These are phyloP conservation scores for Platysternon megacephalum DNA, from an alignment of 2,113 vertebrate species.

Conservation along the genomic window DNA sequence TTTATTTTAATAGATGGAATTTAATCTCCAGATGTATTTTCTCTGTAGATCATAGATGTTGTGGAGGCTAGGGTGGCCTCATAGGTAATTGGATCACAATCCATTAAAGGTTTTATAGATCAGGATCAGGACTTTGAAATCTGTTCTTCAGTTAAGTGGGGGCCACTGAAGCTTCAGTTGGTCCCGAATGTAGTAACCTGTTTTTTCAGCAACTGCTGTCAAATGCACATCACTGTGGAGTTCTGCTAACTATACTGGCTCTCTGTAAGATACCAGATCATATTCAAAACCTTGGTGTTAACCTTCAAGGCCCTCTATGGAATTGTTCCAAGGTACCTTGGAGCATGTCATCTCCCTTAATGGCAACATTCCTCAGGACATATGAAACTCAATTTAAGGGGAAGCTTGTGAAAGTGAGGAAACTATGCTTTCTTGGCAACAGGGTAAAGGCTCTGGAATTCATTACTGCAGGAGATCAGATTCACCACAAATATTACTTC, in stretches of 20 bases:
- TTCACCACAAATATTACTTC: not conserved
- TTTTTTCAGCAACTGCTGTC: not conserved
- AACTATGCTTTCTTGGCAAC: not conserved
- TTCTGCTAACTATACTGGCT: not conserved
- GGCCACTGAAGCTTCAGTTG: not conserved
- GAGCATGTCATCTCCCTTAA: not conserved
- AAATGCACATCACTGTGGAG: not conserved
- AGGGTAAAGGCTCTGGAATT: not conserved
- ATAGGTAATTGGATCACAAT: rapidly evolving
- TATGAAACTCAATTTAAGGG: rapidly evolving
- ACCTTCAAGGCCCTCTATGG: not conserved
- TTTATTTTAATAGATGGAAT: not conserved
- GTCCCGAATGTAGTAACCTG: not conserved
- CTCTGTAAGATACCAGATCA: not conserved
- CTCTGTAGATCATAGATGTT: not conserved
- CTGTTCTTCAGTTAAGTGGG: not conserved
- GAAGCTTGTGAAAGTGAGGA: not conserved
- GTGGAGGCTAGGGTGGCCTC: not conserved
- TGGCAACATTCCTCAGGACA: not conserved
- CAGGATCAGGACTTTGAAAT: not conserved
- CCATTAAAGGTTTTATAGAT: not conserved
- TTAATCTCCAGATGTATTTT: not conserved
- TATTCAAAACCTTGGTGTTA: not conserved
- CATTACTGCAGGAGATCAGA: not conserved
- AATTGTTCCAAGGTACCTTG: not conserved